Base-by-base conservation (phyloP, 2,113 vertebrate genomes). In the Hypanus sabinus region DNA sequence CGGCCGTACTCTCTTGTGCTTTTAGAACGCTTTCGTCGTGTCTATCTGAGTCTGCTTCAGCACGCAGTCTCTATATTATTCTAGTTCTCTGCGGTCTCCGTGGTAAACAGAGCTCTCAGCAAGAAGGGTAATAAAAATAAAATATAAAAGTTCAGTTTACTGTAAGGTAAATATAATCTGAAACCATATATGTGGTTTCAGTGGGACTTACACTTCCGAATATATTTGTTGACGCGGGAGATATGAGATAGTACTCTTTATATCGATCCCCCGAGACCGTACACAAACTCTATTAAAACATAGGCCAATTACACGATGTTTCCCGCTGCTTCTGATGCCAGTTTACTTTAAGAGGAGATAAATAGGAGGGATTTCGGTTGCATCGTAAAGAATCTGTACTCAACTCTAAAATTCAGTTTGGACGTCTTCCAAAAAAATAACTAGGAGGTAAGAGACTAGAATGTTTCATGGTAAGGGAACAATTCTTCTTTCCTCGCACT, bases 151-250 rank as follows among this genome's bases (percentile, higher is more conserved):
- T 90, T 65, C 85, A 7, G 7, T 90, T 90, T 90, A 90, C 30
- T 14, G 30, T 33, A 65, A 9, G 60, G 30, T 46, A 46, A 36
- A 36, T 79, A 36, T 36, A 38, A 7, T 1, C 79, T 38, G 8
- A 55, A 83, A 55, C 38, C 5, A 8, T 57, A 46, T 83, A 24
- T 92, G 33, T 38, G n/a, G 20, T 73, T 73, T 12, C 20, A 55
- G 36, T 71, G 91, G 68, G 70, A 93, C 71, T 93, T 93, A 46
- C 36, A 71, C 12, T 91, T 70, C 91, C 68, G 68, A 93, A 73
- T 73, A 36, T 93, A 55, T 93, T 93, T 71, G 70, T 55, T 93
- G 68, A 73, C 24, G 33, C 33, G 38, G 90, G 91, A 73, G 65
- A 73, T 73, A 93, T 27, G 6, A 46, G 70, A 46, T 10, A 33